These are phyloP conservation scores for Crotalus tigris DNA, from an alignment of 2,113 vertebrate species.

Conservation along the genomic window DNA sequence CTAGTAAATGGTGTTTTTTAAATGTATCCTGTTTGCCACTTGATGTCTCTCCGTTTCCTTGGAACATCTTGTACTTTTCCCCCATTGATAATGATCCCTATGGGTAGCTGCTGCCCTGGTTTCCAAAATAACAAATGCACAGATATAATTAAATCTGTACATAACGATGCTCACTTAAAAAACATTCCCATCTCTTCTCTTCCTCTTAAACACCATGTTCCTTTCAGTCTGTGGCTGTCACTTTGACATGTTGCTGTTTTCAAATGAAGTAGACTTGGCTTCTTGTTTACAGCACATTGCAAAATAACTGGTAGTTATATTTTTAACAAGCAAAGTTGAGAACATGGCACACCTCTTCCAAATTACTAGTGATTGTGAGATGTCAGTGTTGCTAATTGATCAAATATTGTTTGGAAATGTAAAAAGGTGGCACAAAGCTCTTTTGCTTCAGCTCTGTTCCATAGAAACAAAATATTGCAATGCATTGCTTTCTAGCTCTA, in stretches of 20 bases:
- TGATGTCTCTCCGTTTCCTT: neutral
- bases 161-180: slow-evolving; percentile 15
- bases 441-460: neutral
- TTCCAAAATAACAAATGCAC: slow-evolving; percentile 18
- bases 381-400: slow-evolving; percentile 4
- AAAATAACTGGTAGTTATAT: slow-evolving; percentile 22
- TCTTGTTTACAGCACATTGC: slow-evolving; percentile 22
- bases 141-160: neutral
- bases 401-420: neutral
- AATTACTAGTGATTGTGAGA: neutral
- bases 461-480: neutral
- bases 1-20: neutral
- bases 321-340: slow-evolving; percentile 12
- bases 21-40: neutral
- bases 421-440: neutral
- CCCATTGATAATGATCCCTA: neutral
- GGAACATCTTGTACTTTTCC: neutral
- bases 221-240: slow-evolving; percentile 13
- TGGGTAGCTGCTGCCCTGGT: neutral
- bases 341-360: slow-evolving; percentile 8
- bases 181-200: neutral
- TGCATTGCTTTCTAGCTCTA: neutral
- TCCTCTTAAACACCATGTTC: neutral
- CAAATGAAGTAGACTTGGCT: neutral
- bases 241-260: slow-evolving; percentile 20